A percentile compares a stretch with the other conserved stretches of the same genome.
These are phyloP conservation scores for Phocoena sinus DNA, from an alignment of 2,113 vertebrate genomes.

Conservation along the genomic window DNA sequence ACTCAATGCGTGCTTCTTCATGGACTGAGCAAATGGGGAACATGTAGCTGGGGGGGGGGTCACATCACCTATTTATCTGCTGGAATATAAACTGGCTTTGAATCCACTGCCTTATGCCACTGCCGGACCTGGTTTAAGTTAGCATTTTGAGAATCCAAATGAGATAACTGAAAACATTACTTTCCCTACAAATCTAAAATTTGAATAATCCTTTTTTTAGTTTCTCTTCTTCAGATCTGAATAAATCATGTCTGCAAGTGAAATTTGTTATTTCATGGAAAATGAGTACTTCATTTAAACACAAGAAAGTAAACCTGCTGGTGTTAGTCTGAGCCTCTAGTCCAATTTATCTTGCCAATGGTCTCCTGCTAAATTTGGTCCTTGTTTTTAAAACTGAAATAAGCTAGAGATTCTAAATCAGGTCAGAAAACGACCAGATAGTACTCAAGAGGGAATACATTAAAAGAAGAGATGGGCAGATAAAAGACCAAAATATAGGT, in stretches of 20 bases:
- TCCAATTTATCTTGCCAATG: constrained; percentile 10
- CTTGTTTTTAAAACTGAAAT: constrained; percentile 21
- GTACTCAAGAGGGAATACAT: background rate
- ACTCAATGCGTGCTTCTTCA: background rate
- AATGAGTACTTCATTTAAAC: constrained; percentile 58
- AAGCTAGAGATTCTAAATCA: constrained; percentile 24
- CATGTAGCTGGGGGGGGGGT: too few species aligned
- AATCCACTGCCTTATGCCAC: background rate
- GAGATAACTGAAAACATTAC: constrained; percentile 34
- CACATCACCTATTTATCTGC: background rate
- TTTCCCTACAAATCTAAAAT: constrained; percentile 40
- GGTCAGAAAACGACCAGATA: background rate
- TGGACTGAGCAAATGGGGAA: background rate
- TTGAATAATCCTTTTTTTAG: constrained; percentile 40
- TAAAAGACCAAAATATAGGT: constrained; percentile 1
- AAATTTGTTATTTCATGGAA: constrained; percentile 31
- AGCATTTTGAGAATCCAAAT: constrained; percentile 30
- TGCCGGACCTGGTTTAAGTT: background rate
- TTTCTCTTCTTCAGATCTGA: constrained; percentile 48
- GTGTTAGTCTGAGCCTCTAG: background rate
- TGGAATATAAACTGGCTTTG: background rate
- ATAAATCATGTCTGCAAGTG: constrained; percentile 37
- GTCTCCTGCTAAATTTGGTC: constrained; percentile 34
- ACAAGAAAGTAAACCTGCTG: constrained; percentile 30
- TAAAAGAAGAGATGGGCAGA: background rate